A percentile compares a stretch with the other conserved stretches of the same genome.
These are phyloP conservation scores for Anorthoa munda DNA, from an alignment of 2,888 invertebrate genomes.

Conservation along the genomic window DNA sequence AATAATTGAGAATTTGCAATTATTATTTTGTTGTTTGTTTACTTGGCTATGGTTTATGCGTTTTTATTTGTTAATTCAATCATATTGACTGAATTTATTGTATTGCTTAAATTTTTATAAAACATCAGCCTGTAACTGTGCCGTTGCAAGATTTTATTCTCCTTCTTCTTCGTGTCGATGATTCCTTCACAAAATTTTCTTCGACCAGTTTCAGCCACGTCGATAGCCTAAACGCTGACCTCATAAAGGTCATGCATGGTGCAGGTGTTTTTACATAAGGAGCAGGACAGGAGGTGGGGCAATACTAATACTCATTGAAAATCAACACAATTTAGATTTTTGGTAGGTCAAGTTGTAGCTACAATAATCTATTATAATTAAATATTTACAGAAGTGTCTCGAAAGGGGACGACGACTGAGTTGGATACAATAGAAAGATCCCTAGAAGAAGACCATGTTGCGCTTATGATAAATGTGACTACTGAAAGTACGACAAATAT, in stretches of 20 bases:
- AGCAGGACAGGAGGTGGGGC: no score
- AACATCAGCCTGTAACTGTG: background rate
- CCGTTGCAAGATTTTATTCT: background rate
- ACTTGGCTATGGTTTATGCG: background rate
- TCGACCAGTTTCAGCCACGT: no score
- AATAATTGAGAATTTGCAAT: slow-evolving; percentile 40
- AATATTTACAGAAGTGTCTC: background rate
- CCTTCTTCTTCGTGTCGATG: no score
- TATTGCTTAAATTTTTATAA: background rate
- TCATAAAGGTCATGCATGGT: no score
- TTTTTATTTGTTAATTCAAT: background rate
- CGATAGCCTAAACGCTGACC: no score
- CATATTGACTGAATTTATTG: background rate
- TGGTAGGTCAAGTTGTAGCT: no score
- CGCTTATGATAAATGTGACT: background rate
- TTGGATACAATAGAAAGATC: background rate
- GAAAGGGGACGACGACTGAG: background rate
- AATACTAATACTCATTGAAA: background rate
- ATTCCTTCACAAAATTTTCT: no score
- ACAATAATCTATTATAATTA: no score
- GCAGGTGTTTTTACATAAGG: no score
- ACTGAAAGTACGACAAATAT: no score
- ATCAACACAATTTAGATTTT: background rate
- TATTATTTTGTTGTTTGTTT: slow-evolving; percentile 29
- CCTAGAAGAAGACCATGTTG: background rate